Percentiles rank a stretch among this genome's conserved stretches.
phyloP scores from a whole-genome alignment of 2,888 invertebrate species.

The Drosophila leonis region DNA sequence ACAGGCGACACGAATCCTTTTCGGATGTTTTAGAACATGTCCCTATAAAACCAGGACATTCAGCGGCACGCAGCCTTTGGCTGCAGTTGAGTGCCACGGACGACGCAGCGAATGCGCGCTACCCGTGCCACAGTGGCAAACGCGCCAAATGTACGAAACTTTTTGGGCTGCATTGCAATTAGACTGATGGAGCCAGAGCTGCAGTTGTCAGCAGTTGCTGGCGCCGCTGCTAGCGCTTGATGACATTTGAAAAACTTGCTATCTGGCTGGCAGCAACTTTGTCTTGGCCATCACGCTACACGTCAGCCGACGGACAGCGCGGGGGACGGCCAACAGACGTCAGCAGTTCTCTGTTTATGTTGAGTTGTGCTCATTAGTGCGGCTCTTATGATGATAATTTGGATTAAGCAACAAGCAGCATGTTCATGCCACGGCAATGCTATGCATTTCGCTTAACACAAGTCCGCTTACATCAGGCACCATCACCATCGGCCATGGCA shows the following conservation, averaged over 20 bases:
- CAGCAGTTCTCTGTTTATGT: slow-evolving; percentile 53
- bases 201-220: slow-evolving; percentile 65
- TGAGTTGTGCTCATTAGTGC: slow-evolving; percentile 69
- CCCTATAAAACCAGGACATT: slow-evolving; percentile 59
- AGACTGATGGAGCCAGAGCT: slow-evolving; percentile 73
- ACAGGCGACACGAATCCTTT: slow-evolving; percentile 34
- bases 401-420: slow-evolving; percentile 40
- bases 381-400: slow-evolving; percentile 74
- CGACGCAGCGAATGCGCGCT: slow-evolving; percentile 41
- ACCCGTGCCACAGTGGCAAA: too few relatives aligned
- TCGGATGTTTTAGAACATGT: slow-evolving; percentile 31
- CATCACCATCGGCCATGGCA: background rate
- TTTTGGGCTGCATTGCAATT: slow-evolving; percentile 44
- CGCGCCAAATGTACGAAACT: slow-evolving; percentile 37
- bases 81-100: slow-evolving; percentile 30
- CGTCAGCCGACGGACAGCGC: slow-evolving; percentile 20
- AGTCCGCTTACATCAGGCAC: background rate
- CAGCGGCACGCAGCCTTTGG: slow-evolving; percentile 46
- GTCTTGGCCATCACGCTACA: slow-evolving; percentile 41
- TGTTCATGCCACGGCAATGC: background rate
- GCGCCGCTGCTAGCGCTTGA: background rate
- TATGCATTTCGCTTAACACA: slow-evolving; percentile 2
- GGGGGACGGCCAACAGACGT: slow-evolving; percentile 5
- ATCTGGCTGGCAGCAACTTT: slow-evolving; percentile 44
- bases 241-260: slow-evolving; percentile 44